Percentiles rank a stretch among this genome's conserved stretches.
Evolutionary conservation across 2,888 invertebrate genomes (phyloP).

Genomic region (Fragum sueziense): DNA sequence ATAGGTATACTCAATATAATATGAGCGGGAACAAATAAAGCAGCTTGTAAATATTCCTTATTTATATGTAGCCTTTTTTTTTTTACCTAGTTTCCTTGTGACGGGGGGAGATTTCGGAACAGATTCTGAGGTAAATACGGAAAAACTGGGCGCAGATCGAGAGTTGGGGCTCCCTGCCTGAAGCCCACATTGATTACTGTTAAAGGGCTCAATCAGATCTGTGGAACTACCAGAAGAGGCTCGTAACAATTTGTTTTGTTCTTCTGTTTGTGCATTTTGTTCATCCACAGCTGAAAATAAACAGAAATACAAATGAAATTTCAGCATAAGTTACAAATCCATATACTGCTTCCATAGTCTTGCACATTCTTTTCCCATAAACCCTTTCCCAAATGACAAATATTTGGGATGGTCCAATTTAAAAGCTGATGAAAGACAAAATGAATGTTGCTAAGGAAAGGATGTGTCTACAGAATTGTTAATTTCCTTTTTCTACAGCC

Average conservation of each 20-base stretch:
- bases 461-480: no score
- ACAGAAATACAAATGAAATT: neutral
- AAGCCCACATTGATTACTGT: slow-evolving; percentile 53
- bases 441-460: no score
- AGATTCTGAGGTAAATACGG: slow-evolving; percentile 70
- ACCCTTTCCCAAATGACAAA: no score
- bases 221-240: slow-evolving; percentile 58
- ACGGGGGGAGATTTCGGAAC: slow-evolving; percentile 54
- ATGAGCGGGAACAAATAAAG: no score
- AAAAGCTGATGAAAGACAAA: no score
- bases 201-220: slow-evolving; percentile 57
- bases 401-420: no score
- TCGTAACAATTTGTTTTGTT: slow-evolving; percentile 60
- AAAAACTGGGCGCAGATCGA: slow-evolving; percentile 76
- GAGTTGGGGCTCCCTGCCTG: slow-evolving; percentile 69
- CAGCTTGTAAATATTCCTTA: no score
- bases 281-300: slow-evolving; percentile 85
- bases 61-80: neutral
- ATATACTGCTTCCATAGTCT: no score
- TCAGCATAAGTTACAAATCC: no score
- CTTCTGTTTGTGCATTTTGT: slow-evolving; percentile 82
- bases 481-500: no score
- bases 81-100: slow-evolving; percentile 8
- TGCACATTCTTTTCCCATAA: no score
- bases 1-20: no score